Evolutionary conservation across 1,140 invertebrate species (phyloP), one percentile per base, ranked within the genome.

Genomic region (Trichomalopsis sarcophagae): DNA sequence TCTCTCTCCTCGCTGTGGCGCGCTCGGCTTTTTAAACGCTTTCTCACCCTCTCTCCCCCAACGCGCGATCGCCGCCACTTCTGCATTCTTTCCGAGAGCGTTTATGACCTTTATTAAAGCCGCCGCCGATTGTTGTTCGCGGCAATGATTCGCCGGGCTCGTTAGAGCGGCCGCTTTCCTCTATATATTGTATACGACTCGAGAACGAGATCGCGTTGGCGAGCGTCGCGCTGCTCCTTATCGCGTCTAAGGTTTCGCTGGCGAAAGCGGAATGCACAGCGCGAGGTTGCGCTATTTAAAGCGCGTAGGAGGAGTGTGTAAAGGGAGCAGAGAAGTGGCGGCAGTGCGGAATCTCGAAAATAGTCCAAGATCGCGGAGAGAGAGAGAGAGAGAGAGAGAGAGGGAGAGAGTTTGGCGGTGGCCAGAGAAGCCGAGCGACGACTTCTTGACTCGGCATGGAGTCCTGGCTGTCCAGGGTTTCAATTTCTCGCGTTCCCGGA

Each of bases 401-500:
- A 36, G 33, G 5, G 69, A 30, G 27, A 44, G 50, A 47, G 33
- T 13, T 69, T 36, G 75, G 17, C 74, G 30, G 55, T 4, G 17
- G 17, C 40, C 40, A 62, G 55, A 62, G 55, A 21, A 62, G 6
- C 17, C 62, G 78, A 17, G 21, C 33, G 62, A 30, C 77, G 73
- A 90, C 89, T 89, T 91, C 68, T 84, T 90, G 27, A 79, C 9
- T 23, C 36, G 68, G 69, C 84, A 90, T 91, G 86, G 40, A 44
- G 86, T 80, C 90, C 90, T 89, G 89, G 76, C 76, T 81, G 33
- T 68, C 82, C 82, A 47, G 83, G 80, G 86, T 82, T 87, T 88
- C 86, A 74, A 84, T 80, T 91, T 90, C 88, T 90, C 87, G 88
- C 88, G 86, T 90, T 90, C 86, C 85, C 86, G 82, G 86, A 88